phyloP scores from a whole-genome alignment of 2,113 vertebrate species.

The Paralichthys olivaceus region DNA sequence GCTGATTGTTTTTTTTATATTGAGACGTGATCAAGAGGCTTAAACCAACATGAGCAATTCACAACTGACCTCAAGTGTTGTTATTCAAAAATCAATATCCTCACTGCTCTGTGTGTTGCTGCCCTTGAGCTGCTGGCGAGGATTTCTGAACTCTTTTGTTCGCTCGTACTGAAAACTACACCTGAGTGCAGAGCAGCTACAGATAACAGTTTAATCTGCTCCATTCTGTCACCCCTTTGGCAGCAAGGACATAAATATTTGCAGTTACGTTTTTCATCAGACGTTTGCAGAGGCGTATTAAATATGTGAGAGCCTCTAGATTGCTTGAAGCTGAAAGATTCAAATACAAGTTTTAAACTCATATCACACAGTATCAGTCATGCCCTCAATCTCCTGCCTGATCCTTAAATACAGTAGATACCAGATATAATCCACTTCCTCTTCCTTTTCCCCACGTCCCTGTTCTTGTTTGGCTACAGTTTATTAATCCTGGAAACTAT shows the following conservation, averaged over 20 bases:
- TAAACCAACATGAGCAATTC: slow-evolving; percentile 5
- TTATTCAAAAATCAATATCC: slow-evolving; percentile 31
- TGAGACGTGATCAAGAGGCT: not conserved
- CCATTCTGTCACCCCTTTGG: not conserved
- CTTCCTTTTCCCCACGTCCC: slow-evolving; percentile 57
- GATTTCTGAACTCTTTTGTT: slow-evolving; percentile 11
- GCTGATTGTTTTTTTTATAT: not conserved
- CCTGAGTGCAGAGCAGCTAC: not conserved
- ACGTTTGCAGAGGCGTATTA: not conserved
- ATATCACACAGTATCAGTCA: not conserved
- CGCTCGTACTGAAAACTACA: not conserved
- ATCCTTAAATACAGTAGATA: slow-evolving; percentile 12
- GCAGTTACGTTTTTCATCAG: slow-evolving; percentile 6
- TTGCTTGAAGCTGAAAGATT: not conserved
- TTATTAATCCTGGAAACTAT: slow-evolving; percentile 7
- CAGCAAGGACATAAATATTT: not conserved
- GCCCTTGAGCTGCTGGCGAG: slow-evolving; percentile 10
- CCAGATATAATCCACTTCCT: slow-evolving; percentile 42
- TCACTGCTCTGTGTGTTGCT: not conserved
- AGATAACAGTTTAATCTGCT: slow-evolving; percentile 1
- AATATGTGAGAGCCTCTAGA: not conserved
- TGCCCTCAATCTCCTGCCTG: not conserved
- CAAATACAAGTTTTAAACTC: not conserved
- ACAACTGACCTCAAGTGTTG: slow-evolving; percentile 7
- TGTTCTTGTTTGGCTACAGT: slow-evolving; percentile 20